These are phyloP conservation scores for Catostylus mosaicus DNA, from an alignment of 30 jellyfish, hydroid and myxozoan species.

Conservation along the genomic window DNA sequence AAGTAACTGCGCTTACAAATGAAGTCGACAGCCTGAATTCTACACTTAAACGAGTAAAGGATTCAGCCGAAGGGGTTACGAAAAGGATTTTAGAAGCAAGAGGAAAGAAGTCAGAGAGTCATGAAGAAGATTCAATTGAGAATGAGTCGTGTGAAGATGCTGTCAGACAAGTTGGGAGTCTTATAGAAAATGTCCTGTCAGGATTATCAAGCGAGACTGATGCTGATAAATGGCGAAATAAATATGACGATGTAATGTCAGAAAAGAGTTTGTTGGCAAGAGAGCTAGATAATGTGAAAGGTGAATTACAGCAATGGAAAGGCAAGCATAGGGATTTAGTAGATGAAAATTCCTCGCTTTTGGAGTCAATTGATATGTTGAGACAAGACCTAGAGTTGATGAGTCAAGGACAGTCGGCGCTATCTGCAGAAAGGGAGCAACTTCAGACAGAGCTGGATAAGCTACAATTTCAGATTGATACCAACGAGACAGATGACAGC, in stretches of 20 bases:
- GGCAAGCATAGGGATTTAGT: slow-evolving; percentile 21
- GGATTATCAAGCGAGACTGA: slow-evolving; percentile 49
- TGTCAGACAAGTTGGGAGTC: not conserved
- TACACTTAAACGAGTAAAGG: not conserved
- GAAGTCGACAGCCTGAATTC: not conserved
- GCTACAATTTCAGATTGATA: slow-evolving; percentile 80
- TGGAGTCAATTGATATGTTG: slow-evolving; percentile 59
- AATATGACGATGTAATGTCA: slow-evolving; percentile 29
- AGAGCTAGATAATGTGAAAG: slow-evolving; percentile 37
- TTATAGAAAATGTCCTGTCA: slow-evolving; percentile 26
- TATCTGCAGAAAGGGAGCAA: slow-evolving; percentile 70
- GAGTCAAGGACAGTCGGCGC: slow-evolving; percentile 66
- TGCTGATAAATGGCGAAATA: slow-evolving; percentile 68
- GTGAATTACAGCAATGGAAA: slow-evolving; percentile 30
- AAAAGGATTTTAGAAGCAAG: slow-evolving; percentile 12
- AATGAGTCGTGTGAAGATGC: slow-evolving; percentile 33
- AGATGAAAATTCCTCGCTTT: slow-evolving; percentile 60
- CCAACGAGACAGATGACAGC: slow-evolving; percentile 82
- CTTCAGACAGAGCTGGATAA: slow-evolving; percentile 75
- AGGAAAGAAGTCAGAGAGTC: not conserved
- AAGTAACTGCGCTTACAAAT: not conserved
- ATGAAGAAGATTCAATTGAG: not conserved
- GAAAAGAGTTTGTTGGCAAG: slow-evolving; percentile 9
- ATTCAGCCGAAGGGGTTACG: not conserved
- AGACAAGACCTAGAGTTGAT: slow-evolving; percentile 61